A percentile compares a stretch with the other conserved stretches of the same genome.
Conservation (phyloP, 2,797 vertebrate species). For the Mareca penelope region DNA sequence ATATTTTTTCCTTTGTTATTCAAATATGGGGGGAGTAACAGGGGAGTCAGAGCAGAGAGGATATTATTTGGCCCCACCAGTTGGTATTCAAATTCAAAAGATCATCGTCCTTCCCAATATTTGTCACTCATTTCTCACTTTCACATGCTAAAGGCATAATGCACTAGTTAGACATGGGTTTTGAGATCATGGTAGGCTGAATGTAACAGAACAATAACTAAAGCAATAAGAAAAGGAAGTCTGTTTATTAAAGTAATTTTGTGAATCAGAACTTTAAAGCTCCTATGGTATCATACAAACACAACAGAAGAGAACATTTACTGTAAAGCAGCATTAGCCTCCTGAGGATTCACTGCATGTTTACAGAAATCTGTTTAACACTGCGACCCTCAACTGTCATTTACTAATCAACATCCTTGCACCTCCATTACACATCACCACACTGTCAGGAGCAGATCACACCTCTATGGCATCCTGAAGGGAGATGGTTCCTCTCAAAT, state of each 20-base stretch:
- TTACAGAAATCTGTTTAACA: not conserved
- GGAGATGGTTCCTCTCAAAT: not conserved
- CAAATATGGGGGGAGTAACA: not conserved
- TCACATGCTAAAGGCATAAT: not conserved
- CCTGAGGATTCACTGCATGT: not conserved
- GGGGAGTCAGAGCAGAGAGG: too few species aligned
- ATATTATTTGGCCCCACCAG: not conserved
- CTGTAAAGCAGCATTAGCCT: conserved; percentile 1
- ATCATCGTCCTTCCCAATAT: not conserved
- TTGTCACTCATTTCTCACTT: not conserved
- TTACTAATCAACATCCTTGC: not conserved
- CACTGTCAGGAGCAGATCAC: not conserved
- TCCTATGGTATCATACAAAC: not conserved
- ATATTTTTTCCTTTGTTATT: not conserved
- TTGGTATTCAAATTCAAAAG: conserved; percentile 1
- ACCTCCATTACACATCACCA: not conserved
- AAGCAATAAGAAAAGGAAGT: not conserved
- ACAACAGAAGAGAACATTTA: not conserved
- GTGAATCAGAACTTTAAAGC: not conserved
- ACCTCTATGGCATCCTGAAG: not conserved
- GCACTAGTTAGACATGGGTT: not conserved
- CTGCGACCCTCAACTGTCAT: not conserved
- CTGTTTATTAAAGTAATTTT: not conserved
- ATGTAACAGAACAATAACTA: not conserved
- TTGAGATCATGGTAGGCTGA: not conserved